Base-by-base conservation (phyloP, 2,113 vertebrate genomes). In the Hippocampus guttulatus region DNA sequence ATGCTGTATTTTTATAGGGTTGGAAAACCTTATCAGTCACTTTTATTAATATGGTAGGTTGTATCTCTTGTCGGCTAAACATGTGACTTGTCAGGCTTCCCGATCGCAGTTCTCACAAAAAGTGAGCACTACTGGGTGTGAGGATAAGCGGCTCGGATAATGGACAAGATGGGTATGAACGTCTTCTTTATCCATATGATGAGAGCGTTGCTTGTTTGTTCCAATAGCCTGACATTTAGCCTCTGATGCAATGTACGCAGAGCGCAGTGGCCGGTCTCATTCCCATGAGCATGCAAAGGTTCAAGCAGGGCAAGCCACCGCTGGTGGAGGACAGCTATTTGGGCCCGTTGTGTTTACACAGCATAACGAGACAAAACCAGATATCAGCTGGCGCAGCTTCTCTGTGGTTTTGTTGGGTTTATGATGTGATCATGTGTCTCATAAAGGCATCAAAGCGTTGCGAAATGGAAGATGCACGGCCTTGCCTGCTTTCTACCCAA, bases 291-390 rank as follows among this genome's bases (percentile, higher is more conserved):
- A 2, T 51, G 40, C 58, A 64, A 45, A 55, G 27, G 21, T 66
- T 18, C 23, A 70, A 12, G 62, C 40, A 40, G 16, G 57, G 33
- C 33, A 60, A 41, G 23, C 43, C n/a, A 60, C 23, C 30, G 21
- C 60, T 77, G 15, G 57, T 43, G 18, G 66, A 62, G 55, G 12
- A 38, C 25, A 51, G 8, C 47, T 70, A 10, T 49, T 71, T 63
- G 11, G 71, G 52, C 43, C 6, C 33, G 33, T 38, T 38, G 33
- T 64, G 52, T 45, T 55, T 33, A 33, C 14, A 51, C 41, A 52
- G 30, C 41, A 58, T 21, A 38, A 38, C 33, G 3, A 40, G 16
- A 16, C 16, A 18, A 23, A 58, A 43, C 20, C 23, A 49, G 5
- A 6, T 65, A 54, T 38, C 8, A 67, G 55, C 66, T 11, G 52